phyloP scores from a whole-genome alignment of 2,888 invertebrate genomes.

The Conchocele bisecta region DNA sequence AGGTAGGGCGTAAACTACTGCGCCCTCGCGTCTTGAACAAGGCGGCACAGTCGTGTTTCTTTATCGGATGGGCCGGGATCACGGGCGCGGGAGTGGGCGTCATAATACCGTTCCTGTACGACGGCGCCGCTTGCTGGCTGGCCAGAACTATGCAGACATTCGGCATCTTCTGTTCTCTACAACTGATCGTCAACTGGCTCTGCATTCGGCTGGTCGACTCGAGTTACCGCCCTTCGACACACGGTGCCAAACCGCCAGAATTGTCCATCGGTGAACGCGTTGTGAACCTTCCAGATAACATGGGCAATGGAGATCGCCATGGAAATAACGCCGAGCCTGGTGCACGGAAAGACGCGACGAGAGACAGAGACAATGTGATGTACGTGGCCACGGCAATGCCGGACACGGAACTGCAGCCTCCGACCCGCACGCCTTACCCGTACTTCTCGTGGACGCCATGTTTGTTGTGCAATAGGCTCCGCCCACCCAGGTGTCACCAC shows the following conservation, averaged over 20 bases:
- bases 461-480: constrained; percentile 67
- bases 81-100: constrained; percentile 61
- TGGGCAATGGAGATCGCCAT: background rate
- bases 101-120: constrained; percentile 71
- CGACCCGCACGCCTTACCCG: constrained; percentile 66
- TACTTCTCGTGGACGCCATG: constrained; percentile 81
- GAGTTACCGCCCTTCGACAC: constrained; percentile 59
- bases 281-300: background rate
- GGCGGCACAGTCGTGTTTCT: constrained; percentile 30
- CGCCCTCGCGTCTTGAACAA: background rate
- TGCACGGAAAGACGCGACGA: background rate
- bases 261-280: constrained; percentile 35
- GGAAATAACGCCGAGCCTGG: background rate
- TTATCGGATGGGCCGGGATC: constrained; percentile 56
- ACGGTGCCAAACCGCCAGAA: constrained; percentile 52
- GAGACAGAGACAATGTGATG: constrained; percentile 24
- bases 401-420: constrained; percentile 4
- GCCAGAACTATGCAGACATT: constrained; percentile 41
- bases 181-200: constrained; percentile 75
- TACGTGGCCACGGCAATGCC: constrained; percentile 53
- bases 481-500: constrained; percentile 80
- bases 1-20: no score
- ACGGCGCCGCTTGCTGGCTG: constrained; percentile 11
- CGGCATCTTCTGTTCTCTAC: constrained; percentile 65
- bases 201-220: constrained; percentile 72